phyloP scores from a whole-genome alignment of 2,888 invertebrate species.

The Dicyrtoma fusca region DNA sequence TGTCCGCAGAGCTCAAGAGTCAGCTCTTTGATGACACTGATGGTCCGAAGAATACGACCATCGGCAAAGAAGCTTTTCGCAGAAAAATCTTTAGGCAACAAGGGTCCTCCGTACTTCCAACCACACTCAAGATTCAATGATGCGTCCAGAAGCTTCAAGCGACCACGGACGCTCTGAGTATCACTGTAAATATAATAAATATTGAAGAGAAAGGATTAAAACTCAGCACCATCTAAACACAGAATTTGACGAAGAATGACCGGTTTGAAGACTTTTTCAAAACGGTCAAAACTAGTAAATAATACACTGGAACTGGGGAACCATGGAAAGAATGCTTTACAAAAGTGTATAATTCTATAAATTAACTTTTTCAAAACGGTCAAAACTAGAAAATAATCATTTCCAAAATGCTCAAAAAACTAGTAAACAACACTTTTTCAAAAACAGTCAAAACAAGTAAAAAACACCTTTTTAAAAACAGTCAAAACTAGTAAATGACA shows the following conservation, averaged over 20 bases:
- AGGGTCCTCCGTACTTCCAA: slow-evolving; percentile 65
- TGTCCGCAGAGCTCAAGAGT: slow-evolving; percentile 63
- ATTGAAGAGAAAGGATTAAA: no score
- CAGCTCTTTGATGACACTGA: slow-evolving; percentile 62
- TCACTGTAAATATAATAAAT: slow-evolving; percentile 46
- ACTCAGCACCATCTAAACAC: background rate
- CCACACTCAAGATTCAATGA: slow-evolving; percentile 68
- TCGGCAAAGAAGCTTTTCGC: slow-evolving; percentile 65
- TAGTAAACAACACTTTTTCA: background rate
- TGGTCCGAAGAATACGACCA: slow-evolving; percentile 63
- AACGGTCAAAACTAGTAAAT: no score
- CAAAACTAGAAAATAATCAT: no score
- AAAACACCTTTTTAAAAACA: no score
- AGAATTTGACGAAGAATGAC: background rate
- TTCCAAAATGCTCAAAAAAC: no score
- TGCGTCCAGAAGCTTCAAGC: slow-evolving; percentile 68
- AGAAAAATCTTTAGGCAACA: slow-evolving; percentile 65
- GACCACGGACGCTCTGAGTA: slow-evolving; percentile 60
- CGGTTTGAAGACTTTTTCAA: no score
- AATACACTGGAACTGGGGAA: no score
- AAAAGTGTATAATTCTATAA: no score
- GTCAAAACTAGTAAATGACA: no score
- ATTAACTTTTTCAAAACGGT: no score
- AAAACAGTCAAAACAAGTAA: slow-evolving; percentile 25
- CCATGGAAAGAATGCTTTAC: no score